phyloP scores from a whole-genome alignment of 30 jellyfish, hydroid and myxozoan species.

The Chrysaora quinquecirrha region DNA sequence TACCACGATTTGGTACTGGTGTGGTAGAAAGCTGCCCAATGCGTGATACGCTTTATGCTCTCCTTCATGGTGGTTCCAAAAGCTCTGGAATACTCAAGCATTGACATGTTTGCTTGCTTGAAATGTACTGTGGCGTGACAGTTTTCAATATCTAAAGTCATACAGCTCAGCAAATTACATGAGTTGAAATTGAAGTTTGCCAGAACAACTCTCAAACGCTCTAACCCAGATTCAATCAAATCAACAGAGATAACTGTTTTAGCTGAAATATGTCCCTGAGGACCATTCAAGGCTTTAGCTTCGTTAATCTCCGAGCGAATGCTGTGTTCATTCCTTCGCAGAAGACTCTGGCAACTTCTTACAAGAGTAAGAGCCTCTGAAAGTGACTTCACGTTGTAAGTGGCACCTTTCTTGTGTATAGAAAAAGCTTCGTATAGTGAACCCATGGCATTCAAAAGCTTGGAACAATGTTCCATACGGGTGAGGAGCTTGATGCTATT shows the following conservation, averaged over 20 bases:
- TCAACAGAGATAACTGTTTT: slow-evolving; percentile 36
- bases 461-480: slow-evolving; percentile 16
- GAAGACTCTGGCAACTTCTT: slow-evolving; percentile 42
- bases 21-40: too few relatives aligned
- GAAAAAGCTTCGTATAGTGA: slow-evolving; percentile 32
- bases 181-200: slow-evolving; percentile 28
- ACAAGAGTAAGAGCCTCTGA: slow-evolving; percentile 30
- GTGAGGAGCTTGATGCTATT: slow-evolving; percentile 44
- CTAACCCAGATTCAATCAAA: slow-evolving; percentile 26
- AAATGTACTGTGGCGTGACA: slow-evolving; percentile 17
- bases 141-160: slow-evolving; percentile 39
- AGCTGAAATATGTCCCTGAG: slow-evolving; percentile 29
- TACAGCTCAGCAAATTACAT: slow-evolving; percentile 27
- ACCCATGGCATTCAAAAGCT: slow-evolving; percentile 32
- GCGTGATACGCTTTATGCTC: too few relatives aligned
- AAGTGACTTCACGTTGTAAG: slow-evolving; percentile 13
- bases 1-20: too few relatives aligned
- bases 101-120: slow-evolving; percentile 12
- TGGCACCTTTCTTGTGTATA: slow-evolving; percentile 33
- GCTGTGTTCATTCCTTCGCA: slow-evolving; percentile 29
- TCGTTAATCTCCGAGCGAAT: slow-evolving; percentile 34
- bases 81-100: not conserved
- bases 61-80: too few relatives aligned
- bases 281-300: slow-evolving; percentile 27
- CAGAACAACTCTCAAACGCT: not conserved